Evolutionary conservation across 2,888 invertebrate genomes (phyloP), one percentile per base, ranked within the genome.

Genomic region (Acleris literana): DNA sequence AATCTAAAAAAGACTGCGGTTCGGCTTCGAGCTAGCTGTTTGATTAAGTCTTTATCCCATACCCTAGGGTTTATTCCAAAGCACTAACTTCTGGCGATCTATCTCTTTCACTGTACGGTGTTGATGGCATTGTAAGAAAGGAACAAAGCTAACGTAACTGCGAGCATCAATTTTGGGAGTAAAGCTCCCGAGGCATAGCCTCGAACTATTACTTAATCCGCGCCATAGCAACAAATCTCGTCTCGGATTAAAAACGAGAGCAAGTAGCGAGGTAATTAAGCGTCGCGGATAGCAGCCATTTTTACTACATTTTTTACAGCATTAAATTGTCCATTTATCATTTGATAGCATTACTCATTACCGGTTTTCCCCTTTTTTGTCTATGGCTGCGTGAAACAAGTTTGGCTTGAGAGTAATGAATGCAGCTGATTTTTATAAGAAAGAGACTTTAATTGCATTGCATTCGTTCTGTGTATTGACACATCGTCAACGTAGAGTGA

Each of bases 341-440:
- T 64, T 68, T 66, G 68, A 70, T 71, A 67, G 65, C 61, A 74
- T 75, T 76, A 76, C 48, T 44, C 49, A 62, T 73, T 72, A 71
- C 70, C 57, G 69, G 69, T 71, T 71, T 70, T 73, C 63, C 61
- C 64, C 67, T 68, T 61, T 71, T 73, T 76, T 72, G 72, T 76
- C 51, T 39, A 53, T 63, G 39, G 48, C 52, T 56, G 57, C 68
- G 62, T 70, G 64, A 51, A 74, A 75, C 73, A 58, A 69, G 73
- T 77, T 76, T 72, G 55, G 48, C 68, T 66, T 49, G 62, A 43
- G 64, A 63, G 48, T 68, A 68, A 57, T 69, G 55, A 64, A 63
- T 53, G 61, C 58, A 64, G 48, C 29, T 33, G 22, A 16, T 44
- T 2, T 20, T 17, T 49, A 46, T 46, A 39, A 39, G 39, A 39